Base-by-base conservation (phyloP, 35 echinoderm and acorn worm genomes). In the Holothuria glaberrima region DNA sequence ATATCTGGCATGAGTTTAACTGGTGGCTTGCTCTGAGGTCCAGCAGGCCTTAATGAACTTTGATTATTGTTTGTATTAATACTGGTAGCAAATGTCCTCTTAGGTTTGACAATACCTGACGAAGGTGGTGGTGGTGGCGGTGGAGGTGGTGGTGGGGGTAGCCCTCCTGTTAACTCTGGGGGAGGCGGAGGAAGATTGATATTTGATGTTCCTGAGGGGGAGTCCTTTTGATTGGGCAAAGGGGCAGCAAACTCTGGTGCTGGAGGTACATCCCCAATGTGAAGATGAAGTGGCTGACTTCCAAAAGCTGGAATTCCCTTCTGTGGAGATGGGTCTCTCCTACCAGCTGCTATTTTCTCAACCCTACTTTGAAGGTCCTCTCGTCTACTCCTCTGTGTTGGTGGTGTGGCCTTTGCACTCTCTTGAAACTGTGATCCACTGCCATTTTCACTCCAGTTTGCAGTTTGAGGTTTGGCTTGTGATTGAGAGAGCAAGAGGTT, bases 361-460 rank as follows among this genome's bases (percentile, higher is more conserved):
- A 87, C 85, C 50, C 85, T 69, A 50, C 85, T 87, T 31, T 87
- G 85, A 3, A 87, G 66, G 24, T 87, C 85, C 13, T 84, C 80
- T 38, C 80, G 26, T 38, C 80, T 31, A n/a, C 59, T 84, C 57
- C 80, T 59, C 29, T 59, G 80, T 6, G 80, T 36, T 18, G 76
- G 75, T 27, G 77, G 59, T 26, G 89, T 25, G 24, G 73, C 30
- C 27, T 26, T 82, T 12, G 36, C 73, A 50, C 66, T 58, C 6
- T 60, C 35, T 64, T 64, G 75, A 45, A 46, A 63, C 36, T 76
- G 75, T 30, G 69, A 35, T 31, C 38, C 58, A 41, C 69, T 29
- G 45, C 46, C 54, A 21, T 12, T 66, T 60, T 80, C 77, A 83
- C 35, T 31, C 59, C 10, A n/a, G n/a, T 28, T n/a, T 29, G 32